These are phyloP conservation scores for Slavum lentiscoides DNA, from an alignment of 2,888 invertebrate species.

Conservation along the genomic window DNA sequence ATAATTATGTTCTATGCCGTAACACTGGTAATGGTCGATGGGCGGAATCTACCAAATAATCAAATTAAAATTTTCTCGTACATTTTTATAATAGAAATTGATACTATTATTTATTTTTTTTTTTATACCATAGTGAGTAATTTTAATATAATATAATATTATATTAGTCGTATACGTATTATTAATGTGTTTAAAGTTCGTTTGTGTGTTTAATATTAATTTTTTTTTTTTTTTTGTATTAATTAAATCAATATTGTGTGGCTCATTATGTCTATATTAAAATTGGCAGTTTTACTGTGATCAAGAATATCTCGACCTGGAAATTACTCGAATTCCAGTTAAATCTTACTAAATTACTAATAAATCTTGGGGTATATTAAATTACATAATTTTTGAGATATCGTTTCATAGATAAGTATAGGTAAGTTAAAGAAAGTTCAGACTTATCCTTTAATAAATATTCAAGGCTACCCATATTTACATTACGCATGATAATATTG, in stretches of 20 bases:
- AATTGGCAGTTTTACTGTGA: slow-evolving; percentile 32
- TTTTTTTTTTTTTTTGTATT: neutral
- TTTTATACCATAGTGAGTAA: slow-evolving; percentile 31
- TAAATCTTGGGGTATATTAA: neutral
- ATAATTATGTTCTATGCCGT: neutral
- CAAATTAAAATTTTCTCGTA: slow-evolving; percentile 38
- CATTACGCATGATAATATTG: neutral
- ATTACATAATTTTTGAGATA: neutral
- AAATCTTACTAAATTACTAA: neutral
- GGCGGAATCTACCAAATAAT: slow-evolving; percentile 50
- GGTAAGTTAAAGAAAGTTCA: slow-evolving; percentile 3
- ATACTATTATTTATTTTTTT: slow-evolving; percentile 28
- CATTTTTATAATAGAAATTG: slow-evolving; percentile 5
- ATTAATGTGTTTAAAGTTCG: slow-evolving; percentile 14
- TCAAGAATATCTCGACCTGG: neutral
- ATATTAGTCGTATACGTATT: neutral
- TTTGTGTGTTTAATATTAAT: slow-evolving; percentile 19
- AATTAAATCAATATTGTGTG: slow-evolving; percentile 24
- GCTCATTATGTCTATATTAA: slow-evolving; percentile 20
- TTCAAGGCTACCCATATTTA: slow-evolving; percentile 29
- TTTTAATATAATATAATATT: slow-evolving; percentile 16
- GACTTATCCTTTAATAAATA: neutral
- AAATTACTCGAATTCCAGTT: neutral
- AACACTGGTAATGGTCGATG: slow-evolving; percentile 40
- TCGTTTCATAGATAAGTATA: slow-evolving; percentile 19